These are phyloP conservation scores for Drosophila malerkotliana DNA, from an alignment of 1,140 invertebrate genomes.

Conservation along the genomic window DNA sequence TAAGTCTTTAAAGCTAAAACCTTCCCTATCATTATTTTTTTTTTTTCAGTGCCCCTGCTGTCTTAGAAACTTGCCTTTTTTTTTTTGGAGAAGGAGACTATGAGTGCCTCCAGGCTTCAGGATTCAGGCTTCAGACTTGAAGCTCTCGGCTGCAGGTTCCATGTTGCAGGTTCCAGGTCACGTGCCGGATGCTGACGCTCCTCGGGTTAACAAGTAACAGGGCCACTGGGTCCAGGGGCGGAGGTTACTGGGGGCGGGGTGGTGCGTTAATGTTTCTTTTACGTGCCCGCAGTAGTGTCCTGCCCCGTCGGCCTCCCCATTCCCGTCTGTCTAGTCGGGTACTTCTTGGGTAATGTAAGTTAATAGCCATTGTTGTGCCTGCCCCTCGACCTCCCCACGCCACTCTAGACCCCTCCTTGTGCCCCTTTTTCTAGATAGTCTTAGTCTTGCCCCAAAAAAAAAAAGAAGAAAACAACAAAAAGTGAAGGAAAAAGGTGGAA, in stretches of 20 bases:
- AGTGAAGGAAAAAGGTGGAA: constrained; percentile 43
- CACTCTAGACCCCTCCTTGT: neutral
- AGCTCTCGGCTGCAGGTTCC: neutral
- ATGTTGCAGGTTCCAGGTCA: constrained; percentile 50
- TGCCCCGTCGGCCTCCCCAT: neutral
- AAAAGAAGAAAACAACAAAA: neutral
- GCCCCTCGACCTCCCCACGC: constrained; percentile 17
- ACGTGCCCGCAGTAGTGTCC: constrained; percentile 50
- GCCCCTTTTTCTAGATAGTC: neutral
- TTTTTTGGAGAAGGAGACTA: neutral
- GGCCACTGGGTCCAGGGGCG: neutral
- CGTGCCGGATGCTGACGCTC: constrained; percentile 54
- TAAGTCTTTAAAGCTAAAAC: no score
- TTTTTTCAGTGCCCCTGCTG: no score
- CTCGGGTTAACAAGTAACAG: constrained; percentile 66
- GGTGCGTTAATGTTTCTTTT: constrained; percentile 78
- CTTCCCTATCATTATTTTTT: no score
- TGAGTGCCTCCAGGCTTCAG: neutral
- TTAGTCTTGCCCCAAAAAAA: constrained; percentile 2
- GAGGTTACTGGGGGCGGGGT: constrained; percentile 2
- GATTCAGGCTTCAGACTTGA: neutral
- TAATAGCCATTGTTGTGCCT: constrained; percentile 71
- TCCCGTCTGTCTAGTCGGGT: constrained; percentile 19
- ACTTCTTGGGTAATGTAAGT: constrained; percentile 77
- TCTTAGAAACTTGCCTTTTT: neutral